phyloP scores from a whole-genome alignment of 2,113 vertebrate species.

The Oxygymnocypris stewartii region DNA sequence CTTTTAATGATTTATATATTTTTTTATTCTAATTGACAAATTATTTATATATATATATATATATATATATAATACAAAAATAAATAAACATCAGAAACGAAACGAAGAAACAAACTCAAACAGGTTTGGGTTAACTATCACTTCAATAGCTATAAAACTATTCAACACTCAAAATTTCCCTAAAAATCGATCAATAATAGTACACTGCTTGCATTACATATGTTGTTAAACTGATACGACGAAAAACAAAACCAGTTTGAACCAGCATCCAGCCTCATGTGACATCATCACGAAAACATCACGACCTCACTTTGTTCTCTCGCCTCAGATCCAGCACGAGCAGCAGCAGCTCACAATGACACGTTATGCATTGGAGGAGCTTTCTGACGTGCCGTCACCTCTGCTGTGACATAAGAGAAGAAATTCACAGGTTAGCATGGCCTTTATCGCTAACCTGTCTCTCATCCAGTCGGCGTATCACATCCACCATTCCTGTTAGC shows the following conservation, averaged over 20 bases:
- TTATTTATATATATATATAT: no score
- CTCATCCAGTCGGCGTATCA: not conserved
- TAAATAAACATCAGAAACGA: no score
- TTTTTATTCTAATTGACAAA: no score
- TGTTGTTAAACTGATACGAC: not conserved
- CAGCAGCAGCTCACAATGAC: not conserved
- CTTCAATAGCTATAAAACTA: not conserved
- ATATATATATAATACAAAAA: no score
- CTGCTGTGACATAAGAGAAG: not conserved
- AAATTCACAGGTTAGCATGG: slow-evolving; percentile 4
- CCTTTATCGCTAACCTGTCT: slow-evolving; percentile 1
- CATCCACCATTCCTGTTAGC: not conserved
- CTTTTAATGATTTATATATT: no score
- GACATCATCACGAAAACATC: not conserved
- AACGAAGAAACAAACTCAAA: no score
- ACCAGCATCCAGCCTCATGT: not conserved
- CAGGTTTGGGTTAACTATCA: no score
- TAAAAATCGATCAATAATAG: not conserved
- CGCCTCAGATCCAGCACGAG: not conserved
- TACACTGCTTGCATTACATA: not conserved
- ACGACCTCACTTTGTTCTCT: not conserved
- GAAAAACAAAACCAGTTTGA: not conserved
- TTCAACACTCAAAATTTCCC: no score
- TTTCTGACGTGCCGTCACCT: not conserved
- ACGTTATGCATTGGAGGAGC: not conserved